These are phyloP conservation scores for Platichthys stellatus DNA, from an alignment of 2,113 vertebrate genomes.

Conservation along the genomic window DNA sequence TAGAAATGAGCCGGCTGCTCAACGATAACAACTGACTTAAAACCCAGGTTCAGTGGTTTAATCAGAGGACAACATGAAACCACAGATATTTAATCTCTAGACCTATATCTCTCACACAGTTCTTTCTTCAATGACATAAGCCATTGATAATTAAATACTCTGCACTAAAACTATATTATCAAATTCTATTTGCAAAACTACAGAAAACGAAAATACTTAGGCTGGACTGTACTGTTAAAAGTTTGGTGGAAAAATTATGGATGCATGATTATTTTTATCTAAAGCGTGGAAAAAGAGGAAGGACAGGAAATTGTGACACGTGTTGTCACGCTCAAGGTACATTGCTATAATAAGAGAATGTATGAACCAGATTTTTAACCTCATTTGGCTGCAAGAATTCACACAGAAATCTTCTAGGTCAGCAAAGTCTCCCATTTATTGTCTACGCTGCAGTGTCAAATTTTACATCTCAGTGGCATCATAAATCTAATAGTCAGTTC, in stretches of 20 bases:
- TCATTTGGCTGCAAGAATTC: constrained; percentile 10
- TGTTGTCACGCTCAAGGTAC: not conserved
- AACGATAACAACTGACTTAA: not conserved
- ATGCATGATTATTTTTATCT: not conserved
- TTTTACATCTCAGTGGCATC: constrained; percentile 44
- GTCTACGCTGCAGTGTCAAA: constrained; percentile 45
- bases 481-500: constrained; percentile 26
- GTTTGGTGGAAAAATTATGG: not conserved
- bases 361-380: constrained; percentile 16
- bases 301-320: not conserved
- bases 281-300: not conserved
- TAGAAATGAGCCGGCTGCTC: constrained; percentile 5
- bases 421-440: constrained; percentile 36
- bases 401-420: constrained; percentile 41
- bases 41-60: not conserved
- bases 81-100: not conserved
- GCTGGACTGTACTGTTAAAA: not conserved
- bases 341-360: not conserved
- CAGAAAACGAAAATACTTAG: not conserved
- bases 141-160: not conserved
- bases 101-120: too few relatives aligned
- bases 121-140: not conserved
- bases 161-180: not conserved
- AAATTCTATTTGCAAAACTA: too few relatives aligned
- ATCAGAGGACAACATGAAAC: not conserved